Evolutionary conservation across 2,113 vertebrate genomes (phyloP), one percentile per base, ranked within the genome.

Genomic region (Melanerpes aurifrons): DNA sequence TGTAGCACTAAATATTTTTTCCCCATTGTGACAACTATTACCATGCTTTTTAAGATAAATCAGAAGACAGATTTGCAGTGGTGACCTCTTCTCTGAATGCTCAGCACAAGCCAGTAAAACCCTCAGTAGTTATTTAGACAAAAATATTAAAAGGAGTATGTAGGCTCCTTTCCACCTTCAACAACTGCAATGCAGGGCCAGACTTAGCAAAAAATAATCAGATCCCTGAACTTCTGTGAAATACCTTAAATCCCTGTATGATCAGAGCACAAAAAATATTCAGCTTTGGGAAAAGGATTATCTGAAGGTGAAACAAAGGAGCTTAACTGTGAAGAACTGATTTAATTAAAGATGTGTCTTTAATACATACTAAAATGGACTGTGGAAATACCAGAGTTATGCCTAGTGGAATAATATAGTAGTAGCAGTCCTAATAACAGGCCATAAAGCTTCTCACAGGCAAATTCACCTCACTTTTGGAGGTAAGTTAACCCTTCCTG

Each of bases 261-360:
- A 66, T 63, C 84, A 89, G 59, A 84, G 43, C 12, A 89, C 54
- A 81, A 53, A 70, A 6, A 89, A 45, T 24, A 77, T 67, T 47
- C 43, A 71, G 64, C 37, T 91, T 69, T 72, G 29, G 66, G 62
- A 69, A 80, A 83, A 12, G 45, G 48, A 91, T 92, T 90, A 75
- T 20, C 45, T 90, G 48, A 88, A 91, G 54, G 76, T 90, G 76
- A 91, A 95, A 86, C 66, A 86, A 74, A 25, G 58, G 6, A 86
- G 53, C 43, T 86, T 76, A 73, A 58, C 72, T n/a, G 48, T 37
- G 50, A 83, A 90, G 68, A 91, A 64, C 2, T 6, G 18, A 74
- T 28, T 67, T 88, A 92, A 94, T 64, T 17, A 58, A 47, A 89
- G 35, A 62, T 0, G 1, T 24, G 19, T 32, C 8, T 57, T 85